Evolutionary conservation across 2,888 invertebrate species (phyloP).

Genomic region (Calliphora vomitoria): DNA sequence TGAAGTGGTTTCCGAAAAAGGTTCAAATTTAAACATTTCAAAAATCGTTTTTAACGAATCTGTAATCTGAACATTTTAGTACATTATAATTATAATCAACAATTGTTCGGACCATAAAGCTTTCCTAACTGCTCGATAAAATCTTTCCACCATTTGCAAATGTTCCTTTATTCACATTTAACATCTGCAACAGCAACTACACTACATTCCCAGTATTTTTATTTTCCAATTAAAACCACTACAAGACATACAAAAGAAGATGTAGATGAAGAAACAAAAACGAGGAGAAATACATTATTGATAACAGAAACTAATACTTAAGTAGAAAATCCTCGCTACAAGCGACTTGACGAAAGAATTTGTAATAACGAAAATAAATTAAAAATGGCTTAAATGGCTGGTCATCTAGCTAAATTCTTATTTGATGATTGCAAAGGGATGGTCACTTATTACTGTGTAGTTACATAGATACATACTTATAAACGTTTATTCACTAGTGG

Average conservation of each 20-base stretch:
- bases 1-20: too few species aligned
- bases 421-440: background rate
- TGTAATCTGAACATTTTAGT: too few species aligned
- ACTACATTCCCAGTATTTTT: background rate
- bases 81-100: too few species aligned
- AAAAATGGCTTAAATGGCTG: constrained; percentile 38
- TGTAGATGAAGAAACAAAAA: background rate
- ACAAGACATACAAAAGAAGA: background rate
- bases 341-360: constrained; percentile 45
- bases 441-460: background rate
- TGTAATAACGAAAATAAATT: constrained; percentile 45
- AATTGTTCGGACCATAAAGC: background rate
- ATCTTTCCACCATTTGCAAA: background rate
- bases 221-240: constrained; percentile 41
- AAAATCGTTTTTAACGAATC: too few species aligned
- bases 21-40: too few species aligned
- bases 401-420: constrained; percentile 37
- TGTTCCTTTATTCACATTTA: background rate
- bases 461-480: background rate
- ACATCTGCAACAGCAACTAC: background rate
- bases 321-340: constrained; percentile 26
- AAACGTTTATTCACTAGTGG: background rate
- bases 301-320: constrained; percentile 21
- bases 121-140: background rate
- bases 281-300: background rate